Percentiles rank a stretch among this genome's conserved stretches.
phyloP scores from a whole-genome alignment of 2,113 vertebrate genomes.

The Rhinolophus ferrumequinum region DNA sequence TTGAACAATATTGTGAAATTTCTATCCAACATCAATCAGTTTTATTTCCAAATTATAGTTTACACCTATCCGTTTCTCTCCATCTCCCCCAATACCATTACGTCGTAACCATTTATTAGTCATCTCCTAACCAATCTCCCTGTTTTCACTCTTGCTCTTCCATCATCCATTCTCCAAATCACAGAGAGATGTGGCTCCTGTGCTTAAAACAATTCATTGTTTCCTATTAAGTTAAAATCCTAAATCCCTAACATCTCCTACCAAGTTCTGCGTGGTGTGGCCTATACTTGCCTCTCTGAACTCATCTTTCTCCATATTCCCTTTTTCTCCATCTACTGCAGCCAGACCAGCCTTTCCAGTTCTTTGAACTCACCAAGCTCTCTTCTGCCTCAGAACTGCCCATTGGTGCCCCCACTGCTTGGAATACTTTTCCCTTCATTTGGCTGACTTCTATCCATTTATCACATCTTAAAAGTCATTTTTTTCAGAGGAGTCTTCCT shows the following conservation, averaged over 20 bases:
- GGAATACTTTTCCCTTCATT: neutral
- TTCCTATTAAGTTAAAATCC: neutral
- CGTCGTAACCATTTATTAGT: neutral
- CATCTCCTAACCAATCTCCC: neutral
- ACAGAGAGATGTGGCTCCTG: neutral
- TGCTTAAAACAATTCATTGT: neutral
- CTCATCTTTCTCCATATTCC: neutral
- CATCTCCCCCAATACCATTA: neutral
- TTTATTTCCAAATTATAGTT: constrained; percentile 16
- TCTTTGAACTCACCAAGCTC: neutral
- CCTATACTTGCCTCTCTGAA: neutral
- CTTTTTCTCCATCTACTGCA: neutral
- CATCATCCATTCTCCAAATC: neutral
- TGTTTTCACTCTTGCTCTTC: neutral
- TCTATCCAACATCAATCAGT: neutral
- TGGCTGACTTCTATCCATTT: neutral
- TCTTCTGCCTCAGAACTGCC: neutral
- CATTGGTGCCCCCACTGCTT: neutral
- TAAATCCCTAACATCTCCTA: neutral
- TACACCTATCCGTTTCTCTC: neutral
- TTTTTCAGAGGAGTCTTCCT: neutral
- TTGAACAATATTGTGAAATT: neutral
- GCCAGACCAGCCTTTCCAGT: neutral
- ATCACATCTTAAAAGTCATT: neutral
- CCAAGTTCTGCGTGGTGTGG: neutral